phyloP scores from a whole-genome alignment of 2,113 vertebrate genomes.

The Nipponia nippon region DNA sequence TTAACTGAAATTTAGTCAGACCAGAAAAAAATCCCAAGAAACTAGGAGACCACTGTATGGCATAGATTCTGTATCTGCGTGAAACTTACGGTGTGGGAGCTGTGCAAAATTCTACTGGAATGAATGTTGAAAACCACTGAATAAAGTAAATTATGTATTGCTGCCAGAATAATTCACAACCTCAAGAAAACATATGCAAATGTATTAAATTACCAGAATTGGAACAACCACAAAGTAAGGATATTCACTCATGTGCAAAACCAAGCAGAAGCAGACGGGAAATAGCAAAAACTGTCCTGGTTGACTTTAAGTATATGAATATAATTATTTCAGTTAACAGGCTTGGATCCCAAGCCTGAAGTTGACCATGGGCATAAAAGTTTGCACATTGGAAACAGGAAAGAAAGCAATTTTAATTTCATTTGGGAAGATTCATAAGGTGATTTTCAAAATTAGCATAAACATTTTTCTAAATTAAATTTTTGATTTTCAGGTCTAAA shows the following conservation, averaged over 20 bases:
- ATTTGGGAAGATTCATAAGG: background rate
- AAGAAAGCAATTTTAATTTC: background rate
- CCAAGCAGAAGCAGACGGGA: background rate
- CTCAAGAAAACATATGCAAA: slow-evolving; percentile 34
- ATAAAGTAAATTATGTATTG: slow-evolving; percentile 31
- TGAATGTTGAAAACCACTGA: background rate
- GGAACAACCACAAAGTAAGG: background rate
- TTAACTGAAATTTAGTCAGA: slow-evolving; percentile 33
- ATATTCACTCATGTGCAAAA: background rate
- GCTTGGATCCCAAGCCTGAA: background rate
- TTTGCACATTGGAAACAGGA: background rate
- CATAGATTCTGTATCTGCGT: background rate
- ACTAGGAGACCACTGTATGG: background rate
- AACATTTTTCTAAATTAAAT: background rate
- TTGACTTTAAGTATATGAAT: background rate
- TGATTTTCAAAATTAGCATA: background rate
- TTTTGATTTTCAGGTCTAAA: slow-evolving; percentile 45
- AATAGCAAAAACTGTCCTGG: background rate
- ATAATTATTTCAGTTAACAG: background rate
- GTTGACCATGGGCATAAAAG: background rate
- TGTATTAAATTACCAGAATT: slow-evolving; percentile 32
- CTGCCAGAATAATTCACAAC: slow-evolving; percentile 18
- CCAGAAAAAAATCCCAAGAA: background rate
- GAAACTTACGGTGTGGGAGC: background rate
- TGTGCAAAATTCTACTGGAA: slow-evolving; percentile 17